phyloP scores from a whole-genome alignment of 2,888 invertebrate species.

The Caenorhabditis wallacei region DNA sequence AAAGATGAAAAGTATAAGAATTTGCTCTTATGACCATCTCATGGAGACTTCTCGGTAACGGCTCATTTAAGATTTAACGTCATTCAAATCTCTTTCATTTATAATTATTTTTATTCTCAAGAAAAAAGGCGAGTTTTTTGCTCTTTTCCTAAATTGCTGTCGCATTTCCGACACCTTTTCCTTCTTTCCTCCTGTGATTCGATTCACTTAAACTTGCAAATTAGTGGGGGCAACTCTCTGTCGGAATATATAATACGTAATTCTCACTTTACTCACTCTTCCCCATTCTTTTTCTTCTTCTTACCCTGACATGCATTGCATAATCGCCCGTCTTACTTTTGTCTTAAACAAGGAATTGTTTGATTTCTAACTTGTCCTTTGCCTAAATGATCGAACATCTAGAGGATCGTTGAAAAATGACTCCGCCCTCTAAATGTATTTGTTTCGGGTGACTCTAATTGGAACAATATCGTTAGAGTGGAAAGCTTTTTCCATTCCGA shows the following conservation, averaged over 20 bases:
- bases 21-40: slow-evolving; percentile 40
- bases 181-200: slow-evolving; percentile 21
- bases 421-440: slow-evolving; percentile 26
- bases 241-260: slow-evolving; percentile 60
- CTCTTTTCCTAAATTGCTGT: slow-evolving; percentile 22
- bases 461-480: slow-evolving; percentile 15
- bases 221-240: slow-evolving; percentile 47
- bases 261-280: slow-evolving; percentile 22
- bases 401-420: not conserved
- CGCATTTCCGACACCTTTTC: slow-evolving; percentile 49
- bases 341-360: slow-evolving; percentile 11
- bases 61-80: slow-evolving; percentile 52
- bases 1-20: slow-evolving; percentile 34
- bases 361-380: slow-evolving; percentile 14
- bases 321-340: slow-evolving; percentile 16
- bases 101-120: slow-evolving; percentile 1
- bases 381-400: slow-evolving; percentile 1
- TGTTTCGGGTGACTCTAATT: slow-evolving; percentile 20
- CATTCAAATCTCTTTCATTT: slow-evolving; percentile 24
- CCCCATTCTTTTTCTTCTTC: slow-evolving; percentile 32
- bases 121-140: slow-evolving; percentile 10
- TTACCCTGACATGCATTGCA: slow-evolving; percentile 37
- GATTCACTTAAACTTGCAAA: slow-evolving; percentile 62
- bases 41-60: slow-evolving; percentile 8
- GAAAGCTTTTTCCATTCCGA: not conserved